These are phyloP conservation scores for Drosophila ficusphila DNA, from an alignment of 1,140 invertebrate species.

Conservation along the genomic window DNA sequence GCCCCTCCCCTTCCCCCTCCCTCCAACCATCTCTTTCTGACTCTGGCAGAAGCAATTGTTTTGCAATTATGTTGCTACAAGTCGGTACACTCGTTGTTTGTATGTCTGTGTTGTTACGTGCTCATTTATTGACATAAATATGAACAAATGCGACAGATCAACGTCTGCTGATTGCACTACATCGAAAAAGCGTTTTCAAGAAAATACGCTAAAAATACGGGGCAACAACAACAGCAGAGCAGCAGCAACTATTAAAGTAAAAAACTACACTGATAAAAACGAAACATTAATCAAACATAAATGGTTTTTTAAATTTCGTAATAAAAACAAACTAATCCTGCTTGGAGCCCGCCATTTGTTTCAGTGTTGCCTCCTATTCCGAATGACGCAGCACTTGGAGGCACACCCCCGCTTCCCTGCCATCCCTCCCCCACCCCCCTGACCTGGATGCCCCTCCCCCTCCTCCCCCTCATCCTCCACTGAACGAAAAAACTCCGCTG, in stretches of 20 bases:
- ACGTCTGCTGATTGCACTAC: slow-evolving; percentile 63
- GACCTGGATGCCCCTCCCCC: slow-evolving; percentile 17
- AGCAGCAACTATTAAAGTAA: neutral
- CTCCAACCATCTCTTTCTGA: slow-evolving; percentile 4
- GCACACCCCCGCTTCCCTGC: slow-evolving; percentile 22
- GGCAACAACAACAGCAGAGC: neutral
- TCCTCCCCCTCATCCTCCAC: slow-evolving; percentile 17
- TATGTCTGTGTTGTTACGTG: slow-evolving; percentile 72
- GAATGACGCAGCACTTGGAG: slow-evolving; percentile 63
- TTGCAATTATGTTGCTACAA: slow-evolving; percentile 67
- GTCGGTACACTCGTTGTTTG: slow-evolving; percentile 7
- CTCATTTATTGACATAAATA: slow-evolving; percentile 76
- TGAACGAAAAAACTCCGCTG: slow-evolving; percentile 39
- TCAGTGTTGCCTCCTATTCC: slow-evolving; percentile 47
- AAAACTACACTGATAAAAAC: neutral
- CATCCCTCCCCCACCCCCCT: neutral
- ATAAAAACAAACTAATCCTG: too few species aligned
- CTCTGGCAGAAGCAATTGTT: slow-evolving; percentile 56
- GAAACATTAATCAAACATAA: neutral
- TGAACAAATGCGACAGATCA: slow-evolving; percentile 73
- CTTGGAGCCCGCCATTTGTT: neutral
- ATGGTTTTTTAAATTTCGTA: neutral
- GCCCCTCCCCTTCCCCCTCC: neutral
- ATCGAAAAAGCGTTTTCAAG: slow-evolving; percentile 51
- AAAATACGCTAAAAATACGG: slow-evolving; percentile 45